Percentiles rank a stretch among this genome's conserved stretches.
Evolutionary conservation across 2,113 vertebrate species (phyloP).

Genomic region (Mesembrinibis cayennensis): DNA sequence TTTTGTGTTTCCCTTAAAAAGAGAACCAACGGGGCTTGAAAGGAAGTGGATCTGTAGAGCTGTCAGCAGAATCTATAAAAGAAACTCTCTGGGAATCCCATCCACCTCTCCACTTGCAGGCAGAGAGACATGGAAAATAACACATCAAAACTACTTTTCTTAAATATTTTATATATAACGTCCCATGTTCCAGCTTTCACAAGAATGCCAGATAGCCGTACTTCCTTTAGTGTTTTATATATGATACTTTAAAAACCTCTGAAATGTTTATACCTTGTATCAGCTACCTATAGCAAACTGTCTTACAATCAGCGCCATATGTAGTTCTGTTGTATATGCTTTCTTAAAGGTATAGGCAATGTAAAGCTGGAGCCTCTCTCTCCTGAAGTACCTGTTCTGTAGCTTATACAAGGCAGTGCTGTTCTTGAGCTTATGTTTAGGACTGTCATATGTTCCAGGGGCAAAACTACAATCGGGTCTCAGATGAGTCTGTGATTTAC

Average conservation of each 20-base stretch:
- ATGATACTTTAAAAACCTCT: slow-evolving; percentile 36
- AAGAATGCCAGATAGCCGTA: not conserved
- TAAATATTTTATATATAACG: slow-evolving; percentile 66
- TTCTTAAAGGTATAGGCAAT: not conserved
- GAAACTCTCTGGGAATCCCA: slow-evolving; percentile 51
- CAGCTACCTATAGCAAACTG: not conserved
- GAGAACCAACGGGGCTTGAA: slow-evolving; percentile 36
- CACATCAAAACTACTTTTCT: slow-evolving; percentile 53
- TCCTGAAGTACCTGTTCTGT: not conserved
- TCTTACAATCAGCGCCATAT: not conserved
- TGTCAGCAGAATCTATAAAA: slow-evolving; percentile 63
- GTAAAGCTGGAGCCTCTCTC: not conserved
- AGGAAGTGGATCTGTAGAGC: slow-evolving; percentile 40
- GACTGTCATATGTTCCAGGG: not conserved
- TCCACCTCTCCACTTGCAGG: slow-evolving; percentile 32
- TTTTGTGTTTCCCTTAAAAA: slow-evolving; percentile 12
- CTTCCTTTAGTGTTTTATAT: slow-evolving; percentile 54
- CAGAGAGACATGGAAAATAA: slow-evolving; percentile 49
- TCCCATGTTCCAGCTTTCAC: slow-evolving; percentile 44
- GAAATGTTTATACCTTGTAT: slow-evolving; percentile 4
- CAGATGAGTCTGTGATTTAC: not conserved
- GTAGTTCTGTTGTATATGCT: not conserved
- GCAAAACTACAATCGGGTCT: not conserved
- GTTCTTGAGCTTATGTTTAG: not conserved
- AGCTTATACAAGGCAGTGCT: not conserved